These are phyloP conservation scores for Lophotriccus pileatus DNA, from an alignment of 2,797 vertebrate genomes.

Conservation along the genomic window DNA sequence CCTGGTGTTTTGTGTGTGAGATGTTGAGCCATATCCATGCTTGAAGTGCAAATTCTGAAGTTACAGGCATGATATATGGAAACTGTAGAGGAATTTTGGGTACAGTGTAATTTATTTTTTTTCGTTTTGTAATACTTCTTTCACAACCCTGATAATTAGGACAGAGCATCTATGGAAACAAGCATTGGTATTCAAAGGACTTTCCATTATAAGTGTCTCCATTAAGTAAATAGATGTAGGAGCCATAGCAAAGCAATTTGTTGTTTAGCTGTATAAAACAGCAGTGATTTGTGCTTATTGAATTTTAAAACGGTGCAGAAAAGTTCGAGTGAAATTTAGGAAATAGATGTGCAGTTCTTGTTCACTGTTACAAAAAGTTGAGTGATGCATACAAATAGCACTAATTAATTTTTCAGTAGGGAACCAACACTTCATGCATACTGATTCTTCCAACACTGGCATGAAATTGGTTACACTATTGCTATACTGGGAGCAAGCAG, in stretches of 20 bases:
- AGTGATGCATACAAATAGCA: slow-evolving; percentile 58
- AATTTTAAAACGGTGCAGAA: slow-evolving; percentile 16
- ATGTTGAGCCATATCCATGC: background rate
- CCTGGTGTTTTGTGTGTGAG: background rate
- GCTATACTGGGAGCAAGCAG: background rate
- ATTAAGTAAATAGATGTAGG: slow-evolving; percentile 5
- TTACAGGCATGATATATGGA: background rate
- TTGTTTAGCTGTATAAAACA: slow-evolving; percentile 46
- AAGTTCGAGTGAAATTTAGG: slow-evolving; percentile 31
- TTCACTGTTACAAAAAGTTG: slow-evolving; percentile 37
- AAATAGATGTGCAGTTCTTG: background rate
- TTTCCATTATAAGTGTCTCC: background rate
- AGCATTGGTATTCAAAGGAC: background rate
- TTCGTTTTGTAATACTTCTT: background rate
- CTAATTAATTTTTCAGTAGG: slow-evolving; percentile 65
- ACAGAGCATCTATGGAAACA: background rate
- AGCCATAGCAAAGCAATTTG: slow-evolving; percentile 30
- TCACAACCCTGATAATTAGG: background rate
- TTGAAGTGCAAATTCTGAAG: background rate
- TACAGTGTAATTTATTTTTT: background rate
- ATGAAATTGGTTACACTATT: background rate
- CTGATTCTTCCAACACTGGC: slow-evolving; percentile 1
- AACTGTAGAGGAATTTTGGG: background rate
- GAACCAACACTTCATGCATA: slow-evolving; percentile 2
- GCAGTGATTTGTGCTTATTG: slow-evolving; percentile 62